Conservation (phyloP, 2,113 vertebrate genomes). For the Ceyx cyanopectus region DNA sequence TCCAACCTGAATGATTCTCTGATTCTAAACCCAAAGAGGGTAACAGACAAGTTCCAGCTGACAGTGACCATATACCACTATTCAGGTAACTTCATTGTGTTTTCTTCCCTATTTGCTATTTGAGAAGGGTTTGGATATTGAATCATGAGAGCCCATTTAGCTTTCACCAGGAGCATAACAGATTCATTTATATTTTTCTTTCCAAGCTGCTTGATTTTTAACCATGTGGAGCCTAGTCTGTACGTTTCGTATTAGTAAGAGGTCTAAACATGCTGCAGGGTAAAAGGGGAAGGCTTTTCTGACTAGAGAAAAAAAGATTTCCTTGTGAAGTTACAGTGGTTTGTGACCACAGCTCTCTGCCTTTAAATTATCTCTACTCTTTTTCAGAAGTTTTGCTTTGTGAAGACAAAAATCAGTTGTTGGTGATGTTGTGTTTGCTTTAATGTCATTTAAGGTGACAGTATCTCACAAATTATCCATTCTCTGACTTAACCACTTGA, state of each 20-base stretch:
- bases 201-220: constrained; percentile 49
- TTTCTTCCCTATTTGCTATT: not conserved
- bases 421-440: not conserved
- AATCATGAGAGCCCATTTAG: not conserved
- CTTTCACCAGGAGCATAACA: not conserved
- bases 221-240: not conserved
- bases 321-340: not conserved
- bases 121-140: not conserved
- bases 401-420: not conserved
- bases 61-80: not conserved
- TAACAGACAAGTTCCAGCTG: not conserved
- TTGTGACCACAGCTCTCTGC: not conserved
- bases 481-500: not conserved
- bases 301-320: not conserved
- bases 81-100: not conserved
- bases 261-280: not conserved
- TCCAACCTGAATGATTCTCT: too few relatives aligned
- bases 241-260: constrained; percentile 22
- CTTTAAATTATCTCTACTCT: not conserved
- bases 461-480: not conserved
- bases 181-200: constrained; percentile 50
- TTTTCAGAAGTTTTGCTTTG: not conserved
- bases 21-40: not conserved
- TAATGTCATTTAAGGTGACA: not conserved
- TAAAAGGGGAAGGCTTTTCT: not conserved